Evolutionary conservation across 2,797 vertebrate genomes (phyloP).

Genomic region (Knipowitschia caucasica): DNA sequence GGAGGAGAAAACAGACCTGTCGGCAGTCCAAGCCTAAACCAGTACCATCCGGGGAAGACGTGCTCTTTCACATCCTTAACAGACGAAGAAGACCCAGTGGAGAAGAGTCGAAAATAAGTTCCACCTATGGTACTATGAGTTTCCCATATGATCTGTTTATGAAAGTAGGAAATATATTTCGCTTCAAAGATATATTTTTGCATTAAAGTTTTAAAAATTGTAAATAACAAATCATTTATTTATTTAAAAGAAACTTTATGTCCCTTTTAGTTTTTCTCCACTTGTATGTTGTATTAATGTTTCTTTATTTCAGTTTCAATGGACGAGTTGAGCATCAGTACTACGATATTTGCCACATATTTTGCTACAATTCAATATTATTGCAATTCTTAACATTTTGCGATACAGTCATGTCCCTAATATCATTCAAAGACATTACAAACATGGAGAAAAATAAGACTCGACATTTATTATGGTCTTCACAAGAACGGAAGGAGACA

Average conservation of each 20-base stretch:
- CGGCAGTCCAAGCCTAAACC: constrained; percentile 3
- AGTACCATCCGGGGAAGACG: constrained; percentile 40
- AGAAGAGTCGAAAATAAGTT: neutral
- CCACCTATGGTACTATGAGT: no score
- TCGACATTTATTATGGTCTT: no score
- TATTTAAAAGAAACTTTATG: neutral
- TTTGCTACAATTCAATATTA: no score
- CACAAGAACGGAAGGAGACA: no score
- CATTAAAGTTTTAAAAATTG: neutral
- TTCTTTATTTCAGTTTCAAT: neutral
- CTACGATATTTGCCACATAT: no score
- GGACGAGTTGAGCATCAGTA: no score
- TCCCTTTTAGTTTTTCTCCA: neutral
- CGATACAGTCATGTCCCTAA: no score
- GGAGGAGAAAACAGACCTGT: constrained; percentile 10
- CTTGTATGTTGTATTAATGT: no score
- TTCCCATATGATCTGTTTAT: neutral
- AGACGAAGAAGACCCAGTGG: constrained; percentile 11
- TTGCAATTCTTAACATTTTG: no score
- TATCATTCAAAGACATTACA: no score
- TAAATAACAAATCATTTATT: neutral
- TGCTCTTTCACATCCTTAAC: constrained; percentile 44
- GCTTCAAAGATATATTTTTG: neutral
- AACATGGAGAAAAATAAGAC: no score
- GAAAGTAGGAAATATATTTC: neutral